Conservation (phyloP, 2,888 invertebrate species). For the Bombylius major region DNA sequence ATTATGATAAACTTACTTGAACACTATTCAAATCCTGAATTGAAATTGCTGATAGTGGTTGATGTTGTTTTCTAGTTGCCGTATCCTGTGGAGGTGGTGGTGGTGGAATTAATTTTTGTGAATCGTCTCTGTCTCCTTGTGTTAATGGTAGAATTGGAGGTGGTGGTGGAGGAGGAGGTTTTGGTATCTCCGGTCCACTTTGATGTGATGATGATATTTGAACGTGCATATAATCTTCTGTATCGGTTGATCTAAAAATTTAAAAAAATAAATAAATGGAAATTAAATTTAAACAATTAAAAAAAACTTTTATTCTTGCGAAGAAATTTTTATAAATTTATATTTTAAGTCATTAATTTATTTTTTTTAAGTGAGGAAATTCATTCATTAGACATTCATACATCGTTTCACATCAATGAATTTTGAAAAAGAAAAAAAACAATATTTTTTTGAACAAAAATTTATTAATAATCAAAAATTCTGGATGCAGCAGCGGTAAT, state of each 20-base stretch:
- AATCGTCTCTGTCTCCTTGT: slow-evolving; percentile 16
- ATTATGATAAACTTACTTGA: slow-evolving; percentile 29
- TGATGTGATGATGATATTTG: slow-evolving; percentile 41
- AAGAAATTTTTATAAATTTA: background rate
- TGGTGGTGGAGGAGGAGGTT: slow-evolving; percentile 40
- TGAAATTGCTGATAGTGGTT: slow-evolving; percentile 77
- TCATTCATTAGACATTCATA: too few species aligned
- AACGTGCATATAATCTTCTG: slow-evolving; percentile 43
- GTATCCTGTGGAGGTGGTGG: slow-evolving; percentile 32
- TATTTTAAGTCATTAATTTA: too few species aligned
- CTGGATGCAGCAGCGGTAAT: too few species aligned
- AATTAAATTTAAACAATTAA: background rate
- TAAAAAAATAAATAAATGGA: background rate
- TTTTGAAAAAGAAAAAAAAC: too few species aligned
- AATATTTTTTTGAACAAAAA: too few species aligned
- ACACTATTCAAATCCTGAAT: slow-evolving; percentile 79
- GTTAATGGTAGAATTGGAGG: slow-evolving; percentile 38
- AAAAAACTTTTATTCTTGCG: background rate
- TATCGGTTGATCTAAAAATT: slow-evolving; percentile 35
- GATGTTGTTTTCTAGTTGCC: slow-evolving; percentile 45
- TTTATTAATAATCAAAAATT: too few species aligned
- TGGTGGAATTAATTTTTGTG: slow-evolving; percentile 21
- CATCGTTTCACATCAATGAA: too few species aligned
- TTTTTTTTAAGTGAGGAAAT: too few species aligned
- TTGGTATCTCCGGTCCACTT: slow-evolving; percentile 28